phyloP scores from a whole-genome alignment of 2,888 invertebrate genomes.

The Macrosiphum euphorbiae region DNA sequence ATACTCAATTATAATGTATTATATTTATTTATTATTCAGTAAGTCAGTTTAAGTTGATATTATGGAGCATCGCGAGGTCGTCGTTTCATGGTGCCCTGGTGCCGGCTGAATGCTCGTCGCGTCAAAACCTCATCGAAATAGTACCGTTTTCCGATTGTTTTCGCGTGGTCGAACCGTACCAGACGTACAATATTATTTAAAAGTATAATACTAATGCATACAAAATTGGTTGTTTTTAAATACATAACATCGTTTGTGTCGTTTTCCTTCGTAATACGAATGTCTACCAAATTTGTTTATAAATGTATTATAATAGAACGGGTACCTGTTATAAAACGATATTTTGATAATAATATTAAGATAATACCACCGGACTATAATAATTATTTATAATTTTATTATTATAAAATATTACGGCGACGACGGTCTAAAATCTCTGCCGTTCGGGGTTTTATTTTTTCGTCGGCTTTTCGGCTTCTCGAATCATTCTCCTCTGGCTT shows the following conservation, averaged over 20 bases:
- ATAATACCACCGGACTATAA: neutral
- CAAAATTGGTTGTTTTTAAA: neutral
- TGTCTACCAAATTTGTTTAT: neutral
- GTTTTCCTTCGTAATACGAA: neutral
- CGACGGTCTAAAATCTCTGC: neutral
- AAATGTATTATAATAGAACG: too few relatives aligned
- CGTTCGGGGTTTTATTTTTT: neutral
- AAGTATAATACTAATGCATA: too few relatives aligned
- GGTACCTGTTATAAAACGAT: neutral
- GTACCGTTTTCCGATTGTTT: neutral
- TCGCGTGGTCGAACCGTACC: too few relatives aligned
- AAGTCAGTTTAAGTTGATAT: neutral
- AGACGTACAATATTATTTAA: too few relatives aligned
- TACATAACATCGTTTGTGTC: neutral
- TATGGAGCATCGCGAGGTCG: neutral
- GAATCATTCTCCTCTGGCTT: neutral
- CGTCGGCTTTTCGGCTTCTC: neutral
- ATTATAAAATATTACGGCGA: neutral
- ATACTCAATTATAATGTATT: neutral
- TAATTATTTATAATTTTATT: neutral
- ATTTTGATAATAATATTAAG: neutral
- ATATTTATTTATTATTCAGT: neutral
- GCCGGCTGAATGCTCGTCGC: neutral
- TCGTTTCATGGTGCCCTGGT: slow-evolving; percentile 11
- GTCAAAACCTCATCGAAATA: slow-evolving; percentile 31